These are phyloP conservation scores for Microplitis deprimator DNA, from an alignment of 2,888 invertebrate species.

Conservation along the genomic window DNA sequence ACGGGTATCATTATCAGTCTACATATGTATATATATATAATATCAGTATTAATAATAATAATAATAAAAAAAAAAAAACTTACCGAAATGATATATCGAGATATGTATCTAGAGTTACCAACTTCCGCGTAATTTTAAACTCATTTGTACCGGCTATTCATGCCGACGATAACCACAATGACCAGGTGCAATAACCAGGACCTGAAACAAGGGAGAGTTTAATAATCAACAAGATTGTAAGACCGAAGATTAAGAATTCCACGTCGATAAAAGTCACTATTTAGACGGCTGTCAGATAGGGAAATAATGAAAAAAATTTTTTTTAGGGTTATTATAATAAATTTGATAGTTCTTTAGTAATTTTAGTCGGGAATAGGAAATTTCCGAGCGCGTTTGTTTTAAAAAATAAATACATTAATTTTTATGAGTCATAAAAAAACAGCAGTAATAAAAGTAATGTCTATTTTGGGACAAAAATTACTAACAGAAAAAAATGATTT, in stretches of 20 bases:
- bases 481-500: too few species aligned
- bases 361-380: too few species aligned
- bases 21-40: background rate
- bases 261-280: background rate
- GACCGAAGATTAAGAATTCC: background rate
- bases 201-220: conserved; percentile 15
- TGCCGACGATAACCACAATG: conserved; percentile 34
- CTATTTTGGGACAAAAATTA: too few species aligned
- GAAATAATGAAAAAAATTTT: background rate
- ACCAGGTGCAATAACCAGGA: conserved; percentile 32
- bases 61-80: conserved; percentile 15
- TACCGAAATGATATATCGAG: conserved; percentile 23
- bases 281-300: background rate
- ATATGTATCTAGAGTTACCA: conserved; percentile 35
- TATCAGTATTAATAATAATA: conserved; percentile 17
- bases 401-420: too few species aligned
- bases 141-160: conserved; percentile 36
- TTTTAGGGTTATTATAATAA: background rate
- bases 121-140: conserved; percentile 40
- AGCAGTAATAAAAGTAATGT: too few species aligned
- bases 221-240: conserved; percentile 3
- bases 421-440: too few species aligned
- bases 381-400: too few species aligned
- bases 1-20: background rate
- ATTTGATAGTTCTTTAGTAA: too few species aligned